Evolutionary conservation across 2,888 invertebrate genomes (phyloP), one percentile per base, ranked within the genome.

Genomic region (Podotricha telesiphe): DNA sequence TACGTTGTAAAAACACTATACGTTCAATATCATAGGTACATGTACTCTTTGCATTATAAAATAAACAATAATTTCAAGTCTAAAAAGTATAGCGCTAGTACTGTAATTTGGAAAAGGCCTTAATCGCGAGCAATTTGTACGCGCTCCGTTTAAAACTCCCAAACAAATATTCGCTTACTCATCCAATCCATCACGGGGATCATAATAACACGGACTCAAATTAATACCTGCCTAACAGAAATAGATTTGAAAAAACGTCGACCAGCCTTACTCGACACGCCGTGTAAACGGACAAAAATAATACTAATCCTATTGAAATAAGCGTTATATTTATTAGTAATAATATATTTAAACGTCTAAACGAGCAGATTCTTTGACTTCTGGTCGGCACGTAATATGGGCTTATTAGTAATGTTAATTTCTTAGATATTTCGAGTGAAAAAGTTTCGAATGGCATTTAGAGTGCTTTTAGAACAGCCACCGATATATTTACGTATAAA

Each of bases 101-200:
- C 48, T 48, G 19, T 62, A 62, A 62, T 62, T 62, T 62, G 19
- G 5, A 64, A 64, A 64, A 42, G 15, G 51, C 51, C 22, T 51
- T 53, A 61, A 61, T 61, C 61, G 53, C 42, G 22, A 61, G 34
- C 67, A 62, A 67, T 67, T 51, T 67, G 61, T 59, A 45, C 61
- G 67, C 61, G 51, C 61, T 34, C 48, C 48, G 40, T 58, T 78
- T 77, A 75, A 75, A 81, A 78, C 77, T 68, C 76, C 70, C 73
- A 81, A 86, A 81, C 80, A 85, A 86, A 82, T 80, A 86, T 82
- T 82, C 75, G 91, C 86, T 77, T 77, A 85, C 77, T 92, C 91
- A 91, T 82, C 86, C 90, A 86, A 91, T 92, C 91, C 91, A 92
- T 92, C 91, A 91, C 82, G 50, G 73, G 82, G 86, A 87, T 89